Evolutionary conservation across 2,113 vertebrate species (phyloP).

Genomic region (Spea bombifrons): DNA sequence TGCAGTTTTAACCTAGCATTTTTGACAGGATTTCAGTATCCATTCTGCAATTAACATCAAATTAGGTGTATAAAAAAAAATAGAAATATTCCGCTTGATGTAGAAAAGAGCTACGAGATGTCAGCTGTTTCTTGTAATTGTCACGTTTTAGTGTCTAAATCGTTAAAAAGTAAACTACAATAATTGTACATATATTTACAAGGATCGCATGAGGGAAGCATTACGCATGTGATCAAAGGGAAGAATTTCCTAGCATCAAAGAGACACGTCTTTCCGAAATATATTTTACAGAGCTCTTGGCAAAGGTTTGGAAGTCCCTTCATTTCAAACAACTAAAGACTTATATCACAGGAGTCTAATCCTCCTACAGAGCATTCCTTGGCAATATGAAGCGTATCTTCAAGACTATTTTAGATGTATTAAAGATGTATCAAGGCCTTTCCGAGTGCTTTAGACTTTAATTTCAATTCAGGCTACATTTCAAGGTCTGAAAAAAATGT

Average conservation of each 20-base stretch:
- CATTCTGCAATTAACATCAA: slow-evolving; percentile 61
- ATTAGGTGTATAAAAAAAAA: slow-evolving; percentile 51
- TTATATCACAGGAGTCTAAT: slow-evolving; percentile 29
- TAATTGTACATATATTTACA: slow-evolving; percentile 63
- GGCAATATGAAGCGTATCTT: slow-evolving; percentile 26
- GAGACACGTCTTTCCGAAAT: slow-evolving; percentile 64
- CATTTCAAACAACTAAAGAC: slow-evolving; percentile 54
- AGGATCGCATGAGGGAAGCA: slow-evolving; percentile 61
- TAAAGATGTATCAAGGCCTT: slow-evolving; percentile 43
- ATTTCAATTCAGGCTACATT: slow-evolving; percentile 12
- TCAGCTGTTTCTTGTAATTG: slow-evolving; percentile 69
- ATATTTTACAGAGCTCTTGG: slow-evolving; percentile 56
- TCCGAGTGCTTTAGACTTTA: slow-evolving; percentile 11
- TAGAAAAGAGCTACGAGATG: slow-evolving; percentile 56
- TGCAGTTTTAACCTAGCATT: slow-evolving; percentile 54
- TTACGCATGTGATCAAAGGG: slow-evolving; percentile 70
- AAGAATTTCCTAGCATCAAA: slow-evolving; percentile 65
- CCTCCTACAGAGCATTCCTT: slow-evolving; percentile 35
- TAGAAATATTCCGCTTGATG: slow-evolving; percentile 54
- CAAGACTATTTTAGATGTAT: slow-evolving; percentile 37
- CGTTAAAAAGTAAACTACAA: slow-evolving; percentile 62
- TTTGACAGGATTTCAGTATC: slow-evolving; percentile 63
- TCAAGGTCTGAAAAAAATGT: slow-evolving; percentile 5
- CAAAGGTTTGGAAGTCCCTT: slow-evolving; percentile 50
- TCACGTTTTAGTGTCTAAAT: slow-evolving; percentile 70